These are phyloP conservation scores for Lonchura striata DNA, from an alignment of 2,113 vertebrate species.

Conservation along the genomic window DNA sequence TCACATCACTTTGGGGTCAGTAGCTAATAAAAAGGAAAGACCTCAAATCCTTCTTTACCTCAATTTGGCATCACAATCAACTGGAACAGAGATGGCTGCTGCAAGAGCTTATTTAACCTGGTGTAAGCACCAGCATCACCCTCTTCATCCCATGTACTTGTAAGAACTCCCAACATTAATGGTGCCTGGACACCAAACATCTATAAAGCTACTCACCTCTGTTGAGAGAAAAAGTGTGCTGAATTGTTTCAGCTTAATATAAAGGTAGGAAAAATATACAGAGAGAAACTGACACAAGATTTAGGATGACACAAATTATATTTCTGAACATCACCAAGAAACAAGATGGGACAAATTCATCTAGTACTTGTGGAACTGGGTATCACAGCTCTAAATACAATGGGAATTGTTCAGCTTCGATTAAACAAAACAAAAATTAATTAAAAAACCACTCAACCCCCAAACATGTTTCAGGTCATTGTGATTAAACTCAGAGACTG, in stretches of 20 bases:
- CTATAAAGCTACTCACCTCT: not conserved
- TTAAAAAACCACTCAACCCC: not conserved
- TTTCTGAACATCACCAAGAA: constrained; percentile 59
- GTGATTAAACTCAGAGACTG: constrained; percentile 20
- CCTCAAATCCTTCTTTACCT: not conserved
- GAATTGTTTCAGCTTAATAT: not conserved
- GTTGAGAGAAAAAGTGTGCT: not conserved
- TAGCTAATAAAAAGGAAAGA: not conserved
- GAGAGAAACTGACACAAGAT: not conserved
- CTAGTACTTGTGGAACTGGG: constrained; percentile 47
- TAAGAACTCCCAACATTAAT: not conserved
- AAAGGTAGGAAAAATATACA: not conserved
- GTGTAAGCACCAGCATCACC: not conserved
- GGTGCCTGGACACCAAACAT: not conserved
- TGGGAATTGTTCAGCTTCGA: constrained; percentile 30
- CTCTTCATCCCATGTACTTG: not conserved
- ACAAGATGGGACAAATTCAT: constrained; percentile 57
- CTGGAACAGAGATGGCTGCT: not conserved
- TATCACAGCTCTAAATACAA: constrained; percentile 53
- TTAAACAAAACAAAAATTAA: constrained; percentile 43
- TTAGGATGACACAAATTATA: constrained; percentile 64
- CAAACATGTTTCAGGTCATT: constrained; percentile 22
- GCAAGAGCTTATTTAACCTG: not conserved
- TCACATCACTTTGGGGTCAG: not conserved
- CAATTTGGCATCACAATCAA: not conserved